phyloP scores from a whole-genome alignment of 2,113 vertebrate species.

The Camelus dromedarius region DNA sequence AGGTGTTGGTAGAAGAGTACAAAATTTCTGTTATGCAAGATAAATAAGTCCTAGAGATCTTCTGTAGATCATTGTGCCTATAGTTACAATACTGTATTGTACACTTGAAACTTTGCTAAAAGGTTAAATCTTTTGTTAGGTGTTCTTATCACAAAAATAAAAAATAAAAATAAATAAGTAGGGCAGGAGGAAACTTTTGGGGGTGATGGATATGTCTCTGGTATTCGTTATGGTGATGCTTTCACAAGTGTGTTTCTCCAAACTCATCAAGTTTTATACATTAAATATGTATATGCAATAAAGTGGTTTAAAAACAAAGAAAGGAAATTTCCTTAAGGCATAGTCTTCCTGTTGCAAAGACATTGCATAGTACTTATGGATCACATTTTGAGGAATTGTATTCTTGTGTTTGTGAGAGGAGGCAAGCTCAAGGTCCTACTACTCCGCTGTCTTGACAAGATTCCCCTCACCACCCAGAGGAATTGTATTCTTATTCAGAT shows the following conservation, averaged over 20 bases:
- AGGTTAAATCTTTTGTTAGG: neutral
- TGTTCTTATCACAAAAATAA: neutral
- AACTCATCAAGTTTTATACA: neutral
- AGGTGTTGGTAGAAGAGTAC: neutral
- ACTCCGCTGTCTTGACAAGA: too few relatives aligned
- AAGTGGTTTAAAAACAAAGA: neutral
- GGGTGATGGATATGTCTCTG: neutral
- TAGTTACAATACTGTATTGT: neutral
- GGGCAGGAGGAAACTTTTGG: neutral
- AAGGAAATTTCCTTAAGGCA: neutral
- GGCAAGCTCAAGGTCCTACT: too few relatives aligned
- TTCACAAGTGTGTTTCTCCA: neutral
- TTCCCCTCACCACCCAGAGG: neutral
- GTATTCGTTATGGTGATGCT: neutral
- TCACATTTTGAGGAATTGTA: neutral
- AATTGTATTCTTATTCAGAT: neutral
- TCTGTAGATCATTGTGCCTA: neutral
- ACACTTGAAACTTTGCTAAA: neutral
- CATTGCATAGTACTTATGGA: neutral
- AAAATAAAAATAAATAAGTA: neutral
- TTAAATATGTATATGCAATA: neutral
- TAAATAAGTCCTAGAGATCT: neutral
- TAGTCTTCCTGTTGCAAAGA: neutral
- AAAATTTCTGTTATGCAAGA: neutral
- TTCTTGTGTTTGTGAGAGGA: neutral